Evolutionary conservation across 2,797 vertebrate genomes (phyloP), one percentile per base, ranked within the genome.

Genomic region (Acanthurus lineatus): DNA sequence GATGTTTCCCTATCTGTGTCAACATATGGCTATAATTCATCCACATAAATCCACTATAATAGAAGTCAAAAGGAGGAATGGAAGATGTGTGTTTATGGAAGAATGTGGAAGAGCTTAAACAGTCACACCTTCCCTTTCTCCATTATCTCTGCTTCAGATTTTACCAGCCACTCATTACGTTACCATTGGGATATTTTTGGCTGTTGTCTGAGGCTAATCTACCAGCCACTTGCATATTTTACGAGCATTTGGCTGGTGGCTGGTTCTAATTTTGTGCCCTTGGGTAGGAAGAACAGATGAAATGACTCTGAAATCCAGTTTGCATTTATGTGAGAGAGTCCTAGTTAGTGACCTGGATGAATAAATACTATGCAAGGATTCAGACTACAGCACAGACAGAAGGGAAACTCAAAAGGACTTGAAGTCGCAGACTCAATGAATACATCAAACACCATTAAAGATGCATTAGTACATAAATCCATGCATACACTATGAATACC

Each of bases 361-460:
- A 68, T 25, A 42, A 75, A 67, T 25, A 48, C 1, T 42, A 49
- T 9, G 28, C 42, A 47, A 1, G 2, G 6, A 0, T 57, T 56
- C 47, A 61, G 67, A 73, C 71, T 40, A 40, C 10, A 61, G 17
- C 52, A 49, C 61, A 17, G 38, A 60, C 49, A 65, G 45, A 69
- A 65, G 17, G 16, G 8, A 1, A 44, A 52, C 17, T 64, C 14
- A 47, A 54, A 57, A 35, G 7, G 15, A 59, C 17, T 54, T 70
- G 72, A 74, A 71, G 35, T 57, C 10, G 53, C 16, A 54, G 17
- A 15, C 19, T 32, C 68, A 82, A 76, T 12, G 6, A 17, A 67
- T 59, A 47, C 38, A 73, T 58, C 15, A 62, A 56, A 38, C 19
- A 42, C 25, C 0, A 61, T 77, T 54, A 75, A 76, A 73, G 32